Base-by-base conservation (phyloP, 1,140 invertebrate genomes). In the Steinernema feltiae region DNA sequence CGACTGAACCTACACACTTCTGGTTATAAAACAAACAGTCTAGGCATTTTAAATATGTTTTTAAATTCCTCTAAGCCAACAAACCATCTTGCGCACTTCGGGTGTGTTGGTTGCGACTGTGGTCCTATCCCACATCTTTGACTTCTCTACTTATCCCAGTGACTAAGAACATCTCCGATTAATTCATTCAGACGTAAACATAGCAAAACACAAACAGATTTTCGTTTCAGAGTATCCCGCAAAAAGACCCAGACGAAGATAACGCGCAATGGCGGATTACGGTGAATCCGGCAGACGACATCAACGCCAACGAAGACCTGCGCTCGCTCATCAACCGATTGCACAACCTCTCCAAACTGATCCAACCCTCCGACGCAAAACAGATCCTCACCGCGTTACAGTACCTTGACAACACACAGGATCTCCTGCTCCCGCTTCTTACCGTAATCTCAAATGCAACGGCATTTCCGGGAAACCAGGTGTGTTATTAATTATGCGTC, bases 361-460 rank as follows among this genome's bases (percentile, higher is more conserved):
- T 82, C 1, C 76, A 72, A 24, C 79, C 76, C 21, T 30, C 76
- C 24, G 81, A 82, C 78, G 76, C 76, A 3, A 82, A 77, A 30
- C 79, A 84, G 75, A 81, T 82, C 27, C 73, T 82, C 30, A 75
- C 79, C 12, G 79, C 82, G 29, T 74, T 82, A 21, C 71, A 78
- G 63, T 79, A 71, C 21, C 35, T 82, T 21, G 82, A 82, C 41
- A 71, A 72, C 1, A 53, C 76, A 0, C 73, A 81, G 3, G 82
- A 82, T 46, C 72, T 82, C 18, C 70, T 82, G 1, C 79, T 82
- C 17, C 82, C 82, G 1, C 74, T 82, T 1, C 73, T 82, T 1
- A 82, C 82, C 7, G 82, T 82, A 30, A 48, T 82, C 15, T 83
- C 82, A 18, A 82, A 82, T 77, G 82, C 82, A 2, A 82, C 82